These are phyloP conservation scores for Narcine bancroftii DNA, from an alignment of 2,113 vertebrate genomes.

Conservation along the genomic window DNA sequence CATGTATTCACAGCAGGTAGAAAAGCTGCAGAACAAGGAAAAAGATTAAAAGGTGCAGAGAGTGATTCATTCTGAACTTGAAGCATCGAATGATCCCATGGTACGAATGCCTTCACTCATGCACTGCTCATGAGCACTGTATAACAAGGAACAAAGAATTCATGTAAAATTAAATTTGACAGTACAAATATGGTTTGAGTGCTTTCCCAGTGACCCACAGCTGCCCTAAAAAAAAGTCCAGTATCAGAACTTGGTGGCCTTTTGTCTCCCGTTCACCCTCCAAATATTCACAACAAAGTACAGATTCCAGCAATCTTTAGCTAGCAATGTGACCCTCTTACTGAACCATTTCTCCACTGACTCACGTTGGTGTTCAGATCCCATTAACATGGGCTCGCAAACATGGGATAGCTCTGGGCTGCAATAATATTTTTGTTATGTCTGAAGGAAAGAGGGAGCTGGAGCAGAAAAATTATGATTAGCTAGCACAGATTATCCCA, in stretches of 20 bases:
- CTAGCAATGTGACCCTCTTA: background rate
- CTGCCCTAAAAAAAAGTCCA: background rate
- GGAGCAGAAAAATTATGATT: slow-evolving; percentile 1
- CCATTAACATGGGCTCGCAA: background rate
- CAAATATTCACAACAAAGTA: background rate
- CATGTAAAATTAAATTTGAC: background rate
- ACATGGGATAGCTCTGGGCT: background rate
- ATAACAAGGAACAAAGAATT: background rate
- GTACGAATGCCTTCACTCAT: background rate
- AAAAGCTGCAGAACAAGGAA: background rate
- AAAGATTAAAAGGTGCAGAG: background rate
- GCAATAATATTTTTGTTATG: slow-evolving; percentile 24
- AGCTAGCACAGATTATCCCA: background rate
- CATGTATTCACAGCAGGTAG: background rate
- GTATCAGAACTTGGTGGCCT: background rate
- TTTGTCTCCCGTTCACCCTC: background rate
- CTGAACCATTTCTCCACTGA: background rate
- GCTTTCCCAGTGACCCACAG: background rate
- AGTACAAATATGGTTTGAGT: background rate
- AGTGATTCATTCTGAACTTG: background rate
- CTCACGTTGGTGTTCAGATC: no score
- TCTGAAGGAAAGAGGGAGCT: slow-evolving; percentile 9
- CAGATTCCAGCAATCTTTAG: background rate
- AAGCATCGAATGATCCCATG: background rate
- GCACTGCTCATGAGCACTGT: background rate